These are phyloP conservation scores for Artibeus lituratus DNA, from an alignment of 2,797 vertebrate genomes.

Conservation along the genomic window DNA sequence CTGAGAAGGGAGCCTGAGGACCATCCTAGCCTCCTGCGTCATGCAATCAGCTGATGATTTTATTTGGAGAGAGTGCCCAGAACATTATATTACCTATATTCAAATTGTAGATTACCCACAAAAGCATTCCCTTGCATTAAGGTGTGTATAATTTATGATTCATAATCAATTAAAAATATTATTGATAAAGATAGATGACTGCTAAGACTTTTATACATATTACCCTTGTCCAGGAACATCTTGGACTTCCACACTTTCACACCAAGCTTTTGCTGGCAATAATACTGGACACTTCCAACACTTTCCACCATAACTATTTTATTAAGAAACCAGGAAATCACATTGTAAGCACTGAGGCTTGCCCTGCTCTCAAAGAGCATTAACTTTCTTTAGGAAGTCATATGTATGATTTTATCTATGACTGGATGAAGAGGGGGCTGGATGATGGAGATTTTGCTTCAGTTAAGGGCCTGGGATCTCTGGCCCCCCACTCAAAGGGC, in stretches of 20 bases:
- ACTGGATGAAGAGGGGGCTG: not conserved
- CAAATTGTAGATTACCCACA: not conserved
- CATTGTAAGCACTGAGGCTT: not conserved
- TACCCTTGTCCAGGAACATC: not conserved
- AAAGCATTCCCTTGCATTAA: not conserved
- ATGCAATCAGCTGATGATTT: not conserved
- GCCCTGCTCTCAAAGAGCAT: not conserved
- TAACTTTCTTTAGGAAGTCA: not conserved
- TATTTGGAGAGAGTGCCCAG: not conserved
- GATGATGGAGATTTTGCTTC: not conserved
- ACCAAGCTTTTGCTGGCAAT: not conserved
- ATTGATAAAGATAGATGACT: not conserved
- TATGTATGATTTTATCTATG: not conserved
- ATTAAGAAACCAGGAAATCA: constrained; percentile 1
- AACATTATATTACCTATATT: not conserved
- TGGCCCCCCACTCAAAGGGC: not conserved
- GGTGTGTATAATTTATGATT: not conserved
- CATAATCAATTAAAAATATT: not conserved
- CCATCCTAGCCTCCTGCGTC: not conserved
- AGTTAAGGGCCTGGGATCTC: not conserved
- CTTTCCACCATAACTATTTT: not conserved
- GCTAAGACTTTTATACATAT: not conserved
- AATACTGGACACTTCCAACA: not conserved
- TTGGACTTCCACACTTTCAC: not conserved
- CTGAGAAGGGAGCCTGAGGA: not conserved